These are phyloP conservation scores for Keiferia lycopersicella DNA, from an alignment of 2,888 invertebrate species.

Conservation along the genomic window DNA sequence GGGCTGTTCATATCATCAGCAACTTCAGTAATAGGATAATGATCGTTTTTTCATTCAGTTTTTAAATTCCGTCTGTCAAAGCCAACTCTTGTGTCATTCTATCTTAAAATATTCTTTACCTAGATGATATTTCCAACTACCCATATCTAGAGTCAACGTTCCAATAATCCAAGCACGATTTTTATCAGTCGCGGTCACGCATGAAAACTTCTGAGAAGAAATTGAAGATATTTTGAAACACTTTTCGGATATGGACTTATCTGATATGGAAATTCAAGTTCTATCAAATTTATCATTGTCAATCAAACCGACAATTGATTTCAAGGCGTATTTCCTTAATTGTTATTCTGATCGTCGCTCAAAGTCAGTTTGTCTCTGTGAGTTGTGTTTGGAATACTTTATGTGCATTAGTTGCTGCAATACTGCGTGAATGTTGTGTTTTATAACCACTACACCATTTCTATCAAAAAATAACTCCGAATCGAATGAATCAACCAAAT, in stretches of 20 bases:
- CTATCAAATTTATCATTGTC: conserved; percentile 8
- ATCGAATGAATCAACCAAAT: background rate
- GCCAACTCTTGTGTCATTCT: background rate
- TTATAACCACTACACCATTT: background rate
- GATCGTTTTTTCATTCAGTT: background rate
- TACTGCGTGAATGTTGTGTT: background rate
- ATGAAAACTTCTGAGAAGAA: background rate
- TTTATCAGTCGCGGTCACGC: conserved; percentile 13
- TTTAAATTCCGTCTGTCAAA: background rate
- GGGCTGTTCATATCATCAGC: conserved; percentile 18
- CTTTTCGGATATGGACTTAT: background rate
- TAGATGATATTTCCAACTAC: background rate
- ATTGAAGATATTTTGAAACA: background rate
- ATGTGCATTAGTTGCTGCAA: background rate
- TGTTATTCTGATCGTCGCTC: conserved; percentile 14
- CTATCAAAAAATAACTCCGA: background rate
- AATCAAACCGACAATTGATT: conserved; percentile 9
- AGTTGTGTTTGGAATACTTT: conserved; percentile 15
- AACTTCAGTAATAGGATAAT: background rate
- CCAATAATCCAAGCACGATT: background rate
- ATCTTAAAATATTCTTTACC: background rate
- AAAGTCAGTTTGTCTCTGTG: conserved; percentile 18
- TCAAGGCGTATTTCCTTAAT: conserved; percentile 10
- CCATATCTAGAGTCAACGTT: background rate
- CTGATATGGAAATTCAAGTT: background rate